phyloP scores from a whole-genome alignment of 1,140 invertebrate species.

The Sycophaga agraensis region DNA sequence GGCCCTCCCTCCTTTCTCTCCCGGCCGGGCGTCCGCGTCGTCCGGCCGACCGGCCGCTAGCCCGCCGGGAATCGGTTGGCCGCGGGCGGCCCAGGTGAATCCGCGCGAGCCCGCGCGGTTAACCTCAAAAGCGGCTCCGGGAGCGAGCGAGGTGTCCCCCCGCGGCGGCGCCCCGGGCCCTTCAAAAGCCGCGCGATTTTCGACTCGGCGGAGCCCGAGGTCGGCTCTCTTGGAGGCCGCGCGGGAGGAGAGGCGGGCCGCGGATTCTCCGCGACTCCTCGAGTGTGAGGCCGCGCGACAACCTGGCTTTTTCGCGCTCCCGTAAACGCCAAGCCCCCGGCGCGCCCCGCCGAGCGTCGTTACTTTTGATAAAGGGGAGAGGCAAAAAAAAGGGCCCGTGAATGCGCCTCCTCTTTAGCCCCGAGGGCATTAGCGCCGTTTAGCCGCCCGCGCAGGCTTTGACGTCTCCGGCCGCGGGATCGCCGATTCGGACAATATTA shows the following conservation, averaged over 20 bases:
- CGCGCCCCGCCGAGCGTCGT: too few species aligned
- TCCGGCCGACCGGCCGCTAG: not conserved
- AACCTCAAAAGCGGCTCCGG: constrained; percentile 29
- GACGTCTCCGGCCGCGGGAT: too few species aligned
- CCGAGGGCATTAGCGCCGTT: too few species aligned
- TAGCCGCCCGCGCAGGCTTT: too few species aligned
- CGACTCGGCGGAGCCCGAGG: not conserved
- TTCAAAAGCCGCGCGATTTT: constrained; percentile 21
- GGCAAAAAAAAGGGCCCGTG: too few species aligned
- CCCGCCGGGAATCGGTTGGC: not conserved
- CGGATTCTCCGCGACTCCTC: constrained; percentile 5
- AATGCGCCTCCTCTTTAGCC: too few species aligned
- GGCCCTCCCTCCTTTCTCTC: not conserved
- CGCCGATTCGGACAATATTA: too few species aligned
- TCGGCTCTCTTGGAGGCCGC: not conserved
- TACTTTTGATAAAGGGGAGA: not conserved
- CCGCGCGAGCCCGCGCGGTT: constrained; percentile 18
- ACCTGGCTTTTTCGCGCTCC: constrained; percentile 2
- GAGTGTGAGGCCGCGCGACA: constrained; percentile 3
- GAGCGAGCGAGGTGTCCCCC: constrained; percentile 10
- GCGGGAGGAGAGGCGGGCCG: not conserved
- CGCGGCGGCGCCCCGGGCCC: not conserved
- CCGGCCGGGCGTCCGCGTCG: too few species aligned
- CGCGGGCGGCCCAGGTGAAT: constrained; percentile 29
- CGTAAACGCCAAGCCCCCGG: not conserved